Conservation (phyloP, 2,888 invertebrate genomes). For the Zaprionus bogoriensis region DNA sequence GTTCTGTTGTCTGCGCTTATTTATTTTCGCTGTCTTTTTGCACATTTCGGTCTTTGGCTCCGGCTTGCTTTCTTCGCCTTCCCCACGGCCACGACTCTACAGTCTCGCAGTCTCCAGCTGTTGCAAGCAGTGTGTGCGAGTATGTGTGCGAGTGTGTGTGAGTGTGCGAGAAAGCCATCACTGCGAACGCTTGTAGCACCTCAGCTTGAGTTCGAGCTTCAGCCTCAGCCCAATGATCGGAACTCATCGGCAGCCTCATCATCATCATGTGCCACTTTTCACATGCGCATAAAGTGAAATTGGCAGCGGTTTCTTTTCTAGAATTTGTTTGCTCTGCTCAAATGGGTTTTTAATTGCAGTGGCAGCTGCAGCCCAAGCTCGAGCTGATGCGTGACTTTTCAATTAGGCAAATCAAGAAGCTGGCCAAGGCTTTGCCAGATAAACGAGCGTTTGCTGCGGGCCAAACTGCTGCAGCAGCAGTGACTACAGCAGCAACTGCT, state of each 20-base stretch:
- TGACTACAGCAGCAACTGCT: conserved; percentile 18
- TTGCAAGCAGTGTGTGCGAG: conserved; percentile 2
- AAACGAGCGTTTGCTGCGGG: conserved; percentile 16
- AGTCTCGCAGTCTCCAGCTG: conserved; percentile 31
- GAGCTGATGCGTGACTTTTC: conserved; percentile 26
- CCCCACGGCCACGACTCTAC: not conserved
- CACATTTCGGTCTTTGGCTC: conserved; percentile 53
- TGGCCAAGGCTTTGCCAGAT: conserved; percentile 12
- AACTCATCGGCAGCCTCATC: conserved; percentile 58
- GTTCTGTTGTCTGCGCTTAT: conserved; percentile 61
- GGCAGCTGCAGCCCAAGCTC: not conserved
- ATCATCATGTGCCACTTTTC: conserved; percentile 77
- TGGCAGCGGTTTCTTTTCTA: conserved; percentile 59
- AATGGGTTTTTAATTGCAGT: conserved; percentile 30
- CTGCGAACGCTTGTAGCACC: conserved; percentile 55
- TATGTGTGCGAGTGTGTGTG: conserved; percentile 12
- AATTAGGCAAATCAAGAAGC: conserved; percentile 15
- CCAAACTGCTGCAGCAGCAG: conserved; percentile 37
- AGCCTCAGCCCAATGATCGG: conserved; percentile 67
- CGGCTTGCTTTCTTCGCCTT: conserved; percentile 51
- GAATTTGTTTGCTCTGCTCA: conserved; percentile 20
- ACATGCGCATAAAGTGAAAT: conserved; percentile 73
- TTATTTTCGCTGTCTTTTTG: conserved; percentile 69
- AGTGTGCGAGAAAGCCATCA: conserved; percentile 60
- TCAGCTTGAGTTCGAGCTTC: conserved; percentile 6